These are phyloP conservation scores for Amia ocellicauda DNA, from an alignment of 2,113 vertebrate genomes.

Conservation along the genomic window DNA sequence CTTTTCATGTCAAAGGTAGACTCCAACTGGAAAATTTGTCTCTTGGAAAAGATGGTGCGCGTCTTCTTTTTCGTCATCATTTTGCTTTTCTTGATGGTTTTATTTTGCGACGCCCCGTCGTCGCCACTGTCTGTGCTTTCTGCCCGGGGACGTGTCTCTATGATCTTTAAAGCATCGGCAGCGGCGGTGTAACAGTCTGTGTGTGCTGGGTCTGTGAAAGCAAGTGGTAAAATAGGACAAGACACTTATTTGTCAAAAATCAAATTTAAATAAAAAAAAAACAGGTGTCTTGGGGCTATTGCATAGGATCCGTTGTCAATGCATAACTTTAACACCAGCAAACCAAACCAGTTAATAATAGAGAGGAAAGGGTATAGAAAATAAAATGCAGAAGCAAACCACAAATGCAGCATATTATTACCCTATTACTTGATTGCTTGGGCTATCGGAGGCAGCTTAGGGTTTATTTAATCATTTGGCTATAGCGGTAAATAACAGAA, in stretches of 20 bases:
- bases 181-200: constrained; percentile 30
- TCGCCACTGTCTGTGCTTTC: constrained; percentile 64
- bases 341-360: no score
- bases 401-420: background rate
- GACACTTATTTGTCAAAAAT: background rate
- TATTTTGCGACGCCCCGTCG: constrained; percentile 37
- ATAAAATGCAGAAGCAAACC: no score
- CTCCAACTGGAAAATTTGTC: constrained; percentile 83
- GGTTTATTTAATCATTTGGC: no score
- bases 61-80: constrained; percentile 75
- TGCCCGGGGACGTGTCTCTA: constrained; percentile 46
- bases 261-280: constrained; percentile 8
- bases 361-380: no score
- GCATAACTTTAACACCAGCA: no score
- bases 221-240: constrained; percentile 28
- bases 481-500: background rate
- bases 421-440: no score
- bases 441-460: no score
- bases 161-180: constrained; percentile 37
- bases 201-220: constrained; percentile 48
- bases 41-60: constrained; percentile 82
- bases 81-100: constrained; percentile 61
- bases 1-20: constrained; percentile 83
- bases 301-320: no score
- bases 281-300: background rate